A percentile compares a stretch with the other conserved stretches of the same genome.
Evolutionary conservation across 2,797 vertebrate genomes (phyloP).

Genomic region (Rhabdophis nuchalis): DNA sequence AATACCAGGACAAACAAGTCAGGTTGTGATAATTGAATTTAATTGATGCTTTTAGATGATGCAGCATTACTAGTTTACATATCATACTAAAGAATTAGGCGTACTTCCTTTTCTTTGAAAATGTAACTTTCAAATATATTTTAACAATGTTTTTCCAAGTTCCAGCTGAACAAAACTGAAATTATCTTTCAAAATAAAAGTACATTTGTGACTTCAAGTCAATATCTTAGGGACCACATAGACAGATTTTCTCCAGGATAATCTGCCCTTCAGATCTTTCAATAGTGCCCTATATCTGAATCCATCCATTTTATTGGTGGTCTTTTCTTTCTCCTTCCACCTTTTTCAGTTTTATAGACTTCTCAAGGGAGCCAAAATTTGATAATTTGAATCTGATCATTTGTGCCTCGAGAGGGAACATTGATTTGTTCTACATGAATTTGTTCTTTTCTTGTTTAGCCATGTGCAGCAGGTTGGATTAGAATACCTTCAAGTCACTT

Average conservation of each 20-base stretch:
- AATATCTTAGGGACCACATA: not conserved
- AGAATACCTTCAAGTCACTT: not conserved
- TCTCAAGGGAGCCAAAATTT: not conserved
- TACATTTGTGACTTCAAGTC: not conserved
- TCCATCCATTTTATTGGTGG: not conserved
- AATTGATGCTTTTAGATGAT: constrained; percentile 59
- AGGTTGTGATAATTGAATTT: constrained; percentile 51
- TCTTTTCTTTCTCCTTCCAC: not conserved
- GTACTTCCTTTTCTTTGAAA: constrained; percentile 28
- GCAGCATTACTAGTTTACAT: constrained; percentile 54
- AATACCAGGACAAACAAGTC: constrained; percentile 50
- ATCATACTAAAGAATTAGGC: constrained; percentile 47
- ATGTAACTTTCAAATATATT: constrained; percentile 5
- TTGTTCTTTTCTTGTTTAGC: not conserved
- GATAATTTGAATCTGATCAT: not conserved
- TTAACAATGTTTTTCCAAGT: constrained; percentile 25
- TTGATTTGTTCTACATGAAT: not conserved
- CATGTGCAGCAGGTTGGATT: not conserved
- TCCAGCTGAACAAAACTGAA: constrained; percentile 14
- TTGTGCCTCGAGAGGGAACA: not conserved
- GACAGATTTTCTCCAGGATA: not conserved
- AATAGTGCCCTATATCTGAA: not conserved
- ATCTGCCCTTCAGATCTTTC: not conserved
- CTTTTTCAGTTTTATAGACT: not conserved
- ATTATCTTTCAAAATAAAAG: constrained; percentile 24